Conservation (phyloP, 2,797 vertebrate genomes). For the Erethizon dorsatum region DNA sequence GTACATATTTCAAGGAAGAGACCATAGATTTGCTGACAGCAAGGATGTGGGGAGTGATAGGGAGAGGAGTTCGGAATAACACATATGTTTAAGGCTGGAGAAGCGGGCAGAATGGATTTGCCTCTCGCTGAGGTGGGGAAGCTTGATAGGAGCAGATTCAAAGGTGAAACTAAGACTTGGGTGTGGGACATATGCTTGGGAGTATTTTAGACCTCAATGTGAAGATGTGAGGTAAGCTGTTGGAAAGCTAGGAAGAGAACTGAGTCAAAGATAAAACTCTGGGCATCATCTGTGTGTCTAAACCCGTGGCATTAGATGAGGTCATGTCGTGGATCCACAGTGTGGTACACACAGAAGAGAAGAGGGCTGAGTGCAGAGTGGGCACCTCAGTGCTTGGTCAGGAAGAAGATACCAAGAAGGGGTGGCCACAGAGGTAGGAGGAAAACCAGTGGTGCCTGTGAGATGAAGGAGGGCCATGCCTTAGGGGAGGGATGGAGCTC, state of each 20-base stretch:
- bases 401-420: neutral
- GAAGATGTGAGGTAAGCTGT: neutral
- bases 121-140: neutral
- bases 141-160: neutral
- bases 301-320: neutral
- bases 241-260: neutral
- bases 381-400: no score
- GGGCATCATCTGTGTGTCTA: neutral
- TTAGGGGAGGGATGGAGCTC: no score
- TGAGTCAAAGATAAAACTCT: neutral
- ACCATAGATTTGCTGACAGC: neutral
- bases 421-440: neutral
- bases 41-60: neutral
- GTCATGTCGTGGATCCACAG: neutral
- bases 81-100: neutral
- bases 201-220: neutral
- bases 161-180: neutral
- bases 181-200: neutral
- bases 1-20: neutral
- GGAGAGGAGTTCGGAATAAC: neutral
- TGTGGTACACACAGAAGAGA: neutral
- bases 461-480: neutral
- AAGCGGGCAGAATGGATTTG: neutral
- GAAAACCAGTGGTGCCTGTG: neutral
- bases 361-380: neutral